Percentiles rank a stretch among this genome's conserved stretches.
Conservation (phyloP, 2,113 vertebrate species). For the Dasyornis broadbenti region DNA sequence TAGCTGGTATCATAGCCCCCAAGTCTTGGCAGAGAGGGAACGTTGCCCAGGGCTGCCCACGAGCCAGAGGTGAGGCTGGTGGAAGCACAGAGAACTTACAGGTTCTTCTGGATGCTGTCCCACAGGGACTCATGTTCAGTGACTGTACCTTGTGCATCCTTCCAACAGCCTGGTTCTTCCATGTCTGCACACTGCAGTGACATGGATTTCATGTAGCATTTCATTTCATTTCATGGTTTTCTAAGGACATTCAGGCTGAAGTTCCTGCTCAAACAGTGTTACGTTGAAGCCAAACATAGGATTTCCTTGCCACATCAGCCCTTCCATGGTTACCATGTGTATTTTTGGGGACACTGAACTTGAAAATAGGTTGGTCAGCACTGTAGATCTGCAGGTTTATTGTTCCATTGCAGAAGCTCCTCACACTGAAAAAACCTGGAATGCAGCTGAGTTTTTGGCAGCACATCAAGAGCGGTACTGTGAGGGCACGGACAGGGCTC, state of each 20-base stretch:
- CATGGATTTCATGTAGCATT: background rate
- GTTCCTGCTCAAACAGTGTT: background rate
- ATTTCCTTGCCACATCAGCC: fast-evolving
- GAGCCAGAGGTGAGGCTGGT: background rate
- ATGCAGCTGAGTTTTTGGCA: background rate
- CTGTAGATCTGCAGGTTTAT: background rate
- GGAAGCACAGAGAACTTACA: background rate
- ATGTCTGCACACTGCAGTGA: fast-evolving
- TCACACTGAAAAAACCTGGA: background rate
- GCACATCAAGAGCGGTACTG: background rate
- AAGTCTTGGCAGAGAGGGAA: background rate
- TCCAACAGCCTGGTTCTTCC: background rate
- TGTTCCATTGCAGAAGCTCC: background rate
- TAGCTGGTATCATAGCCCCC: background rate
- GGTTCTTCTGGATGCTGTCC: background rate
- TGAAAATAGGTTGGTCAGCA: background rate
- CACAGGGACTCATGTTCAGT: fast-evolving
- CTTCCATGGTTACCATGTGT: fast-evolving
- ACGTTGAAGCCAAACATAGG: fast-evolving
- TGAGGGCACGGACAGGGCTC: fast-evolving
- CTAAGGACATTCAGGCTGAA: background rate
- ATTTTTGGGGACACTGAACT: background rate
- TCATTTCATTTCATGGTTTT: background rate
- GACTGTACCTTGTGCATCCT: background rate
- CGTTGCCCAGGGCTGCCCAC: background rate